Conservation (phyloP, 1,140 invertebrate species). For the Leguminivora glycinivorella region DNA sequence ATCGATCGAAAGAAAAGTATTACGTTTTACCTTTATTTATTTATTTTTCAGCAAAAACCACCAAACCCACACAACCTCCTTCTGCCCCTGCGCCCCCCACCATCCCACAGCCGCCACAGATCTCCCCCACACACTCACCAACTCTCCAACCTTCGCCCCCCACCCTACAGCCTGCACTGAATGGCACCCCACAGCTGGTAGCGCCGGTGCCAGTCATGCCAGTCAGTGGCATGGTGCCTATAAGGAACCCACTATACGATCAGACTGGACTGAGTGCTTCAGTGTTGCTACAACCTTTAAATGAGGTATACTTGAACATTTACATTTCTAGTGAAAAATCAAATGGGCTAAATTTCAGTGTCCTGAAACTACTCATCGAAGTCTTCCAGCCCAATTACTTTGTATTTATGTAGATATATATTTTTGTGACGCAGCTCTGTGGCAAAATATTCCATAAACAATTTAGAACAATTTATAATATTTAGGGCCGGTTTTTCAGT, state of each 20-base stretch:
- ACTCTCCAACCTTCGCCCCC: slow-evolving; percentile 33
- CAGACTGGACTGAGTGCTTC: slow-evolving; percentile 63
- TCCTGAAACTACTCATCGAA: too few species aligned
- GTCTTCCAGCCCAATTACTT: too few species aligned
- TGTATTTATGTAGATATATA: too few species aligned
- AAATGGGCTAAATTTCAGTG: too few species aligned
- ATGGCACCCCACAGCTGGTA: slow-evolving; percentile 45
- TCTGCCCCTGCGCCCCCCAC: slow-evolving; percentile 19
- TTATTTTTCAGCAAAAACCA: slow-evolving; percentile 55
- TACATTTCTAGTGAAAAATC: background rate
- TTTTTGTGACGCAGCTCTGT: too few species aligned
- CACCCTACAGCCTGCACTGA: slow-evolving; percentile 21
- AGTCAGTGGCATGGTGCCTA: slow-evolving; percentile 61
- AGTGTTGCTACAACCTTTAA: slow-evolving; percentile 66
- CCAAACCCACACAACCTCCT: slow-evolving; percentile 37
- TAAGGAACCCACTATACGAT: slow-evolving; percentile 64
- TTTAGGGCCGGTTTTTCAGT: too few species aligned
- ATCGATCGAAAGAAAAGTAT: too few species aligned
- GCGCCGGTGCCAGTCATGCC: slow-evolving; percentile 42
- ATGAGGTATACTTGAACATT: too few species aligned
- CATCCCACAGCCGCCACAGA: slow-evolving; percentile 34
- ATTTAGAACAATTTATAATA: too few species aligned
- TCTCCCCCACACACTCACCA: slow-evolving; percentile 35
- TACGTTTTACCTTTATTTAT: slow-evolving; percentile 9
- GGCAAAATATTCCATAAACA: too few species aligned